phyloP scores from a whole-genome alignment of 2,797 vertebrate genomes.

The Cynodonichthys magdalenae region DNA sequence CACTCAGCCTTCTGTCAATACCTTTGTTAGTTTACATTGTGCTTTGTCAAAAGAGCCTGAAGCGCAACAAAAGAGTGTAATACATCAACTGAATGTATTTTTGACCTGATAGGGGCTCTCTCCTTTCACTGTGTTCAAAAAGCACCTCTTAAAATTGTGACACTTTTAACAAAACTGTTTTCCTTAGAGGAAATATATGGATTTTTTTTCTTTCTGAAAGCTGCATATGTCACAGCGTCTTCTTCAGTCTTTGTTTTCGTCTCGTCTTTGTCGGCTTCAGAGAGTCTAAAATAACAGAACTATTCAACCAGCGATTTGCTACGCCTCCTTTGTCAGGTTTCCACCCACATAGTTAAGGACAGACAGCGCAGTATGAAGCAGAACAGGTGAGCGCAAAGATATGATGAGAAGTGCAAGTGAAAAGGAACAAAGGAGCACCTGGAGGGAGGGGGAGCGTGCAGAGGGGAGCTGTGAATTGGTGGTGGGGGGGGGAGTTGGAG shows the following conservation, averaged over 20 bases:
- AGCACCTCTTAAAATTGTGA: neutral
- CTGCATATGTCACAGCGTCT: neutral
- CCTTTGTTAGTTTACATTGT: conserved; percentile 57
- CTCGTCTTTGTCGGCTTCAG: conserved; percentile 3
- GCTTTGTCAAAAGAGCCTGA: conserved; percentile 54
- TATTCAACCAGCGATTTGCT: conserved; percentile 12
- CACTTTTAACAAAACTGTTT: neutral
- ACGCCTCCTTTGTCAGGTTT: conserved; percentile 34
- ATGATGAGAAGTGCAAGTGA: conserved; percentile 36
- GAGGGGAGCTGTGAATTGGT: conserved; percentile 23
- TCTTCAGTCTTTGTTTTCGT: conserved; percentile 2
- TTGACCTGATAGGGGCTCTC: conserved; percentile 1
- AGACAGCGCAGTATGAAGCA: conserved; percentile 13
- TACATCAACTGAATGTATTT: conserved; percentile 1
- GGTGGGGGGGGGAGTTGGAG: conserved; percentile 47
- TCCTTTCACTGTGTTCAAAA: neutral
- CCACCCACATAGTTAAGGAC: conserved; percentile 23
- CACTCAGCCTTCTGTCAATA: conserved; percentile 53
- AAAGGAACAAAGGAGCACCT: conserved; percentile 75
- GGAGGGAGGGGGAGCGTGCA: conserved; percentile 46
- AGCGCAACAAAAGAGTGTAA: conserved; percentile 15
- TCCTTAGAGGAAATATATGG: neutral
- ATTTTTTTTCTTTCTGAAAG: conserved; percentile 1
- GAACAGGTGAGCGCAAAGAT: conserved; percentile 34
- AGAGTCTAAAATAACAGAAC: conserved; percentile 22